Evolutionary conservation across 2,113 vertebrate species (phyloP), one percentile per base, ranked within the genome.

Genomic region (Epinephelus lanceolatus): DNA sequence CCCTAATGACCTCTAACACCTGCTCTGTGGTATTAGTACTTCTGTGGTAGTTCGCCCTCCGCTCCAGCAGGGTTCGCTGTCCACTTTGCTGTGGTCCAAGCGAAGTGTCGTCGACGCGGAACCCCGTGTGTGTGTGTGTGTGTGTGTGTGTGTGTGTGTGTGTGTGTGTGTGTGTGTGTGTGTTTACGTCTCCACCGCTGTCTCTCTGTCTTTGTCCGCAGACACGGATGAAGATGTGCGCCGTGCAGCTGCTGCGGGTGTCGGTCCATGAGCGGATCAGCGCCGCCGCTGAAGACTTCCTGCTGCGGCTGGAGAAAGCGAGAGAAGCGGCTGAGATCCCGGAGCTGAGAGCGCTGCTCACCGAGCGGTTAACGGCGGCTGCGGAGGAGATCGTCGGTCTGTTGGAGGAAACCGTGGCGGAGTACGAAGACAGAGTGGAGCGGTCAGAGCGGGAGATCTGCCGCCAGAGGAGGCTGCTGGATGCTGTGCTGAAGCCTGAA

Each of bases 401-500:
- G 81, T 19, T 92, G 0, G 79, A 88, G 75, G 72, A 78, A 49
- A 82, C 85, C 52, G 80, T 86, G 81, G 68, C 62, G 71, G 19
- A 73, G 71, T 73, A 77, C 51, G 80, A 87, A 12, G 63, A 68
- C 17, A 1, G 80, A 69, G 63, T 83, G 0, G 71, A 72, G 69
- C 90, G 77, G 0, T 79, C 79, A 0, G 85, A 88, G 81, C 83
- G 74, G 57, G 87, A 89, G 49, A 52, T 88, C 52, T 14, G 42
- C 55, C 78, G 85, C 0, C 91, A 90, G 75, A 84, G 73, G 83
- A 87, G 61, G 74, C 86, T 87, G 85, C 90, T 90, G 1, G 85
- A 91, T 15, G 84, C 79, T 13, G 49, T 90, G 71, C 70, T 88
- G 66, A 66, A 88, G 66, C 91, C 91, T 6, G 10, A 80, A 4